These are phyloP conservation scores for Meloidogyne hapla DNA, from an alignment of 1,140 invertebrate genomes.

Conservation along the genomic window DNA sequence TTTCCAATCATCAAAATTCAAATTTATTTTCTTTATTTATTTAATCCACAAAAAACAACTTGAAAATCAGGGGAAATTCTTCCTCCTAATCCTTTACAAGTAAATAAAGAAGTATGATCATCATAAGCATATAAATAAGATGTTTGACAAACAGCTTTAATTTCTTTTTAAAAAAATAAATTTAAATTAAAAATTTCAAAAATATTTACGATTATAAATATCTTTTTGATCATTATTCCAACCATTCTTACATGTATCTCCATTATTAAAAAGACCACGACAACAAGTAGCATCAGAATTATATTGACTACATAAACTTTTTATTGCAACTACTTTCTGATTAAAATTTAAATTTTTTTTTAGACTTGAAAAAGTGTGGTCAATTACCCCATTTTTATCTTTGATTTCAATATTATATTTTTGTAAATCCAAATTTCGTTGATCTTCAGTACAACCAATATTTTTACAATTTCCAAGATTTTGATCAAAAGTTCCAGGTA, in stretches of 20 bases:
- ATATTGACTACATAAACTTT: constrained; percentile 19
- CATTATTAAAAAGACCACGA: neutral
- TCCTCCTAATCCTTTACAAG: neutral
- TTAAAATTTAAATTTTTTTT: neutral
- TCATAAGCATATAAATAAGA: constrained; percentile 20
- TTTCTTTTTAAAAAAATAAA: too few relatives aligned
- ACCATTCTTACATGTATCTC: neutral
- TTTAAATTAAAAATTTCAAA: neutral
- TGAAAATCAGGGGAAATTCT: neutral
- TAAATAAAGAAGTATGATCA: constrained; percentile 13
- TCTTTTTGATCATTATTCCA: neutral
- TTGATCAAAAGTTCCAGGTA: neutral
- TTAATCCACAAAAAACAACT: neutral
- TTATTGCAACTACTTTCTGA: neutral
- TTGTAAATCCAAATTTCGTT: neutral
- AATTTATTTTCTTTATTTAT: neutral
- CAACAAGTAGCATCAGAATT: constrained; percentile 11
- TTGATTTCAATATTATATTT: neutral
- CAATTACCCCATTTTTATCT: neutral
- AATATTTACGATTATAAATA: constrained; percentile 2
- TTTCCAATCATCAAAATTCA: too few relatives aligned
- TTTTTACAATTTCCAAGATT: neutral
- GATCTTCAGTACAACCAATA: neutral
- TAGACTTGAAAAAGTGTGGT: too few relatives aligned
- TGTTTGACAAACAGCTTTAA: neutral